Evolutionary conservation across 2,797 vertebrate species (phyloP).

Genomic region (Phrynocephalus guinanensis): DNA sequence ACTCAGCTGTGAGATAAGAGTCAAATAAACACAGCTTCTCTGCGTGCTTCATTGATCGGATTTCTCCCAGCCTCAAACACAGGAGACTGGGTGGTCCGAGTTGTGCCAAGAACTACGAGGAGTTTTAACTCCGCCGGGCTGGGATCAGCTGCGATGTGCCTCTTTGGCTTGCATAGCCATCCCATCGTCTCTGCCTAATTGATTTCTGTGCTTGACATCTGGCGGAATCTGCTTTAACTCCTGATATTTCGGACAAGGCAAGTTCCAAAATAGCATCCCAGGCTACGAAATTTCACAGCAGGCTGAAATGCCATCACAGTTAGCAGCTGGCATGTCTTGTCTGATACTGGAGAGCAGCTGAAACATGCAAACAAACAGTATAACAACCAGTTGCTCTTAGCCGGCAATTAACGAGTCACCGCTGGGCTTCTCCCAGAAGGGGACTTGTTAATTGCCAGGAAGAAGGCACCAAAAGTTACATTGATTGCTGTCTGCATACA

Average conservation of each 20-base stretch:
- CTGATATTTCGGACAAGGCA: not conserved
- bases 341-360: no score
- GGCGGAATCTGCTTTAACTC: not conserved
- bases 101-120: conserved; percentile 39
- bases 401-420: no score
- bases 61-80: conserved; percentile 37
- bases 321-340: not conserved
- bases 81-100: conserved; percentile 47
- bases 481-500: no score
- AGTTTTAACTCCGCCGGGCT: conserved; percentile 18
- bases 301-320: not conserved
- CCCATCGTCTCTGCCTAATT: not conserved
- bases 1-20: conserved; percentile 24
- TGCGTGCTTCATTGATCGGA: conserved; percentile 11
- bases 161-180: not conserved
- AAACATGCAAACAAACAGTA: no score
- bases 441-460: no score
- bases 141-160: not conserved
- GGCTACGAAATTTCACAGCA: not conserved
- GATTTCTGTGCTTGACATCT: not conserved
- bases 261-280: no score
- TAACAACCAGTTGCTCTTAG: no score
- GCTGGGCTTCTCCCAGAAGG: no score
- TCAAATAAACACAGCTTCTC: conserved; percentile 41
- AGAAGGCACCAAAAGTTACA: no score